A percentile compares a stretch with the other conserved stretches of the same genome.
These are phyloP conservation scores for Prochilodus magdalenae DNA, from an alignment of 2,113 vertebrate species.

Conservation along the genomic window DNA sequence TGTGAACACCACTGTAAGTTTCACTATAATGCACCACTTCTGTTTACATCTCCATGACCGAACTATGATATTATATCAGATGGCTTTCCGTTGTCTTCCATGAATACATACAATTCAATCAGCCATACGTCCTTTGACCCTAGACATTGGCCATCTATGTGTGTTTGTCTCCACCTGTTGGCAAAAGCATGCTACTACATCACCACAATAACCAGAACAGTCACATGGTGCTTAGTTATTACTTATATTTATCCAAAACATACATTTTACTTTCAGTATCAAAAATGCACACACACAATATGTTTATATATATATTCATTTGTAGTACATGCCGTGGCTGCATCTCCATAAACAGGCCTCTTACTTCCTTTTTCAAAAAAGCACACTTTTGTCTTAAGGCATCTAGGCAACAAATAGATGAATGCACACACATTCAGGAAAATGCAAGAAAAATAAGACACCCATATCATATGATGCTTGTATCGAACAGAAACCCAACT, in stretches of 20 bases:
- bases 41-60: too few species aligned
- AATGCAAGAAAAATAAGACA: background rate
- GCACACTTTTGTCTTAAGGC: constrained; percentile 22
- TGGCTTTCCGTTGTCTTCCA: background rate
- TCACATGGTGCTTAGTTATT: background rate
- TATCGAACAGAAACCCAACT: background rate
- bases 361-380: constrained; percentile 1
- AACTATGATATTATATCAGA: background rate
- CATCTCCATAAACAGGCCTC: background rate
- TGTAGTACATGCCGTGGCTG: background rate
- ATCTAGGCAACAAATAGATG: constrained; percentile 16
- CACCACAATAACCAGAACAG: background rate
- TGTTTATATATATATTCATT: background rate
- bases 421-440: background rate
- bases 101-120: background rate
- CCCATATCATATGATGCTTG: background rate
- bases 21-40: too few species aligned
- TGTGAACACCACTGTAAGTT: too few species aligned
- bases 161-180: constrained; percentile 49
- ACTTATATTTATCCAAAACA: constrained; percentile 9
- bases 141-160: background rate
- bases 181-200: background rate
- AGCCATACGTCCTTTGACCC: background rate
- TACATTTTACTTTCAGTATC: constrained; percentile 15
- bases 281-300: background rate